These are phyloP conservation scores for Parazoanthus darwini DNA, from an alignment of 92 coral and sea anemone species.

Conservation along the genomic window DNA sequence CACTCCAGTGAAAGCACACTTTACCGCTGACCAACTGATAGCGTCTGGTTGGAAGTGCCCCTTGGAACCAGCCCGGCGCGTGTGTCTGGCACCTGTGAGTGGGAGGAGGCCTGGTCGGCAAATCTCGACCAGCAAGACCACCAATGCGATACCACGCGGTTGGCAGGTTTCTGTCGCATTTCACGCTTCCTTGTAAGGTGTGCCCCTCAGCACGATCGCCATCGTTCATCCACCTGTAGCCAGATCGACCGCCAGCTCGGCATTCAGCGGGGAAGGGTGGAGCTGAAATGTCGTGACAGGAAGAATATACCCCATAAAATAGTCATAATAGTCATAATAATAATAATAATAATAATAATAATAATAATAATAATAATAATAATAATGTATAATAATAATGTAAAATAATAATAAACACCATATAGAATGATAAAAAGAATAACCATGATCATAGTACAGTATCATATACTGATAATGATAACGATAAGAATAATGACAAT, in stretches of 20 bases:
- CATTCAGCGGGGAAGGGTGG: slow-evolving; percentile 37
- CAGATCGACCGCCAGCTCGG: neutral
- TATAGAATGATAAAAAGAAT: too few relatives aligned
- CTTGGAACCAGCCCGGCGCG: slow-evolving; percentile 48
- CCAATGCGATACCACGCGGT: slow-evolving; percentile 53
- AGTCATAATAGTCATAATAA: too few relatives aligned
- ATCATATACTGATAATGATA: too few relatives aligned
- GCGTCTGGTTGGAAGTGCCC: slow-evolving; percentile 26
- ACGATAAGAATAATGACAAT: too few relatives aligned
- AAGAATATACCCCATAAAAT: too few relatives aligned
- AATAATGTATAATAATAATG: too few relatives aligned
- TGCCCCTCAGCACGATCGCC: slow-evolving; percentile 20
- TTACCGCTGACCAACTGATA: slow-evolving; percentile 24
- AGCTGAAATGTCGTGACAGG: neutral
- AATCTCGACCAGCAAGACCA: slow-evolving; percentile 43
- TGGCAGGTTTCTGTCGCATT: slow-evolving; percentile 36
- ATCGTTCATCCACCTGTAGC: slow-evolving; percentile 18
- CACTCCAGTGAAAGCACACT: slow-evolving; percentile 49
- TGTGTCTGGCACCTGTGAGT: slow-evolving; percentile 33
- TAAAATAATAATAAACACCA: too few relatives aligned
- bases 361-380: too few relatives aligned
- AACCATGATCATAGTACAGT: too few relatives aligned
- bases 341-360: too few relatives aligned
- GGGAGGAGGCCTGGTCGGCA: slow-evolving; percentile 20
- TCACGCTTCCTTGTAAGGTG: neutral